phyloP scores from a whole-genome alignment of 2,888 invertebrate genomes.

The Andrena trimmerana region DNA sequence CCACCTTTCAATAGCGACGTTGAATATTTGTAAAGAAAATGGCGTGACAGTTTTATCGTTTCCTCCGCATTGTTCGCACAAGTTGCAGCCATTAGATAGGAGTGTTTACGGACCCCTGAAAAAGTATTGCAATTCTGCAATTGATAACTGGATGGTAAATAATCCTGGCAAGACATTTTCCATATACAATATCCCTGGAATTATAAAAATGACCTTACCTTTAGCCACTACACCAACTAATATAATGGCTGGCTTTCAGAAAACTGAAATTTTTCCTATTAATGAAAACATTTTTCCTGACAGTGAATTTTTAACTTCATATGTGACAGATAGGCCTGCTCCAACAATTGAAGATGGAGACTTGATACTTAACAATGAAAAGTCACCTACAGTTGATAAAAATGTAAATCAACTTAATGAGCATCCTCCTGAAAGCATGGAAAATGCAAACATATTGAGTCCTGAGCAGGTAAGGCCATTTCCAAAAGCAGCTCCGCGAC shows the following conservation, averaged over 20 bases:
- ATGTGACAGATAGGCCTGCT: neutral
- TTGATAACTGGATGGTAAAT: neutral
- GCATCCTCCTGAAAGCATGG: neutral
- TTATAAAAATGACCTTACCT: neutral
- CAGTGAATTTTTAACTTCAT: neutral
- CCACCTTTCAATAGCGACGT: neutral
- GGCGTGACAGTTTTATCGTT: conserved; percentile 1
- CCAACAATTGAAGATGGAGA: neutral
- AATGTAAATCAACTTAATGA: neutral
- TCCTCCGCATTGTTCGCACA: neutral
- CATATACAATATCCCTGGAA: neutral
- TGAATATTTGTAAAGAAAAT: conserved; percentile 7
- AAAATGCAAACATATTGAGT: neutral
- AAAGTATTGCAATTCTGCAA: neutral
- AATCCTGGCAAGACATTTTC: neutral
- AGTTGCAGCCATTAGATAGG: neutral
- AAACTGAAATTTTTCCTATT: neutral
- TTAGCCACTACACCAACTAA: neutral
- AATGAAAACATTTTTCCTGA: neutral
- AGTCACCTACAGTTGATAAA: neutral
- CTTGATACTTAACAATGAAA: neutral
- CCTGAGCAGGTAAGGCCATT: conserved; percentile 1
- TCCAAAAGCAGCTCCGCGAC: neutral
- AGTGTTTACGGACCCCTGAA: neutral
- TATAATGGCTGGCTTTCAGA: neutral